phyloP scores from a whole-genome alignment of 2,797 vertebrate species.

The Ceryle rudis region DNA sequence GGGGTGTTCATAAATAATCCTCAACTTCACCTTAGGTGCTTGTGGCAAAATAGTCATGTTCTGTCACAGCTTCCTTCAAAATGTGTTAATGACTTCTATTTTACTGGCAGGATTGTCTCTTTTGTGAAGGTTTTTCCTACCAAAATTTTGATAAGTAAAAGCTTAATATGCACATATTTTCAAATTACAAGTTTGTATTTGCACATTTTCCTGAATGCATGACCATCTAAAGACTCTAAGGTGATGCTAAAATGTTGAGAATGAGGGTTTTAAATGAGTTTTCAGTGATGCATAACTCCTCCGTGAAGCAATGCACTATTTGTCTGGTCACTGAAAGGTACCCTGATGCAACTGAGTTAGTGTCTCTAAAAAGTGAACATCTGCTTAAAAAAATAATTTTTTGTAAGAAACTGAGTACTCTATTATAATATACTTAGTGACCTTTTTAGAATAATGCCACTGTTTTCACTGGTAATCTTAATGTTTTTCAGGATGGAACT shows the following conservation, averaged over 20 bases:
- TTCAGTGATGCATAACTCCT: neutral
- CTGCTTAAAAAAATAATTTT: neutral
- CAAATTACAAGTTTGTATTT: neutral
- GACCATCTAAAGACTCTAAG: neutral
- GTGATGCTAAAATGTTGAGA: neutral
- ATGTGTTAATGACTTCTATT: neutral
- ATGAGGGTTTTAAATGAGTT: neutral
- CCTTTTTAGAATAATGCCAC: neutral
- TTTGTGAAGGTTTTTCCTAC: neutral
- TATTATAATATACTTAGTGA: neutral
- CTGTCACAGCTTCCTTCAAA: neutral
- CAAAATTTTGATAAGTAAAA: neutral
- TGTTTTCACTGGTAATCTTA: neutral
- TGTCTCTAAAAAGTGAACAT: neutral
- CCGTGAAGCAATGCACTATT: neutral
- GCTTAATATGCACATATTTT: neutral
- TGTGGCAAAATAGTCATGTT: neutral
- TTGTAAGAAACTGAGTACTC: neutral
- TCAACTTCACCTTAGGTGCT: neutral
- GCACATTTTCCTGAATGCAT: neutral
- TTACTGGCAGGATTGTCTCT: neutral
- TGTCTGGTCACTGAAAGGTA: neutral
- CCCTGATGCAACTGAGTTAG: neutral
- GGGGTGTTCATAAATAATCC: neutral
- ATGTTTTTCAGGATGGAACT: neutral